Evolutionary conservation across 2,113 vertebrate species (phyloP).

Genomic region (Sinocyclocheilus anshuiensis): DNA sequence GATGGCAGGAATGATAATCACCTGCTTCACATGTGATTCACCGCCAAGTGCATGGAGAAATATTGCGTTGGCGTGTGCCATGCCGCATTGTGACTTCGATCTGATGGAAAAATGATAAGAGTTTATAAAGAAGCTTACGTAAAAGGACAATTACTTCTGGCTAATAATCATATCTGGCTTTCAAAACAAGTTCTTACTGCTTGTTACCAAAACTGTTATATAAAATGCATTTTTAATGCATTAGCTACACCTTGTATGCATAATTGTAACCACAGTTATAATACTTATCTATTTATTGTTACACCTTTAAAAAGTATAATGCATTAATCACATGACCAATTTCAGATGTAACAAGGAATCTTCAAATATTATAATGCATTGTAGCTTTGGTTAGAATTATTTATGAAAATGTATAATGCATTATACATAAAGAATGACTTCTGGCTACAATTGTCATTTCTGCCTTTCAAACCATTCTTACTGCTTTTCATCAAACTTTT

Average conservation of each 20-base stretch:
- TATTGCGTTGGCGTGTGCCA: background rate
- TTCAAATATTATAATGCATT: background rate
- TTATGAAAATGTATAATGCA: background rate
- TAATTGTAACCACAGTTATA: background rate
- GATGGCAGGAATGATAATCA: constrained; percentile 47
- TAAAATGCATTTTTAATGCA: background rate
- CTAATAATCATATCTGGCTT: background rate
- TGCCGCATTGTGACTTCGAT: constrained; percentile 6
- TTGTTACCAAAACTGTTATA: background rate
- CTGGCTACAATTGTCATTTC: background rate
- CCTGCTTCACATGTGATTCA: constrained; percentile 33
- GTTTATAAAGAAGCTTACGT: background rate
- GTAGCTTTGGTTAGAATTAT: background rate
- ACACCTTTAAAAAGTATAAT: background rate
- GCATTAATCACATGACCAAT: no score
- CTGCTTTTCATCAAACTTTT: background rate
- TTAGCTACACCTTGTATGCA: background rate
- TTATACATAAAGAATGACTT: background rate
- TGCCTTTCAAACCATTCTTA: background rate
- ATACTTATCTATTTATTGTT: background rate
- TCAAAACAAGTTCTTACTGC: background rate
- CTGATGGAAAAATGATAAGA: background rate
- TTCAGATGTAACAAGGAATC: background rate
- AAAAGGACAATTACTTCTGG: background rate
- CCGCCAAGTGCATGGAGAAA: constrained; percentile 15